Conservation (phyloP, 2,797 vertebrate species). For the Chiloscyllium punctatum region DNA sequence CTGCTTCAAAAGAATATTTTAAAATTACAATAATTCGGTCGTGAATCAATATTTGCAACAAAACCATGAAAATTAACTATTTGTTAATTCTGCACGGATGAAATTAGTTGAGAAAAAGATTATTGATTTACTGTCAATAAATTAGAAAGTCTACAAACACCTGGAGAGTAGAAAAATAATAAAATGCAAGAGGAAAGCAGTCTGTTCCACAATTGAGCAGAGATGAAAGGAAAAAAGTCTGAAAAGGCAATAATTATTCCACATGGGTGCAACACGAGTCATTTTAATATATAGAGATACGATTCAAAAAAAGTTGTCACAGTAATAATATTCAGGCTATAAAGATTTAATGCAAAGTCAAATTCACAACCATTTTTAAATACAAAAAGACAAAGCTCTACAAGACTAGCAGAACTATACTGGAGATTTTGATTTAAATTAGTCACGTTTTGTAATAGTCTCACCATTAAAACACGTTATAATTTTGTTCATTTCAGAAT, state of each 20-base stretch:
- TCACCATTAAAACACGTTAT: background rate
- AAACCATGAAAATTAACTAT: background rate
- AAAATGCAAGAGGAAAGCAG: background rate
- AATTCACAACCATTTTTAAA: background rate
- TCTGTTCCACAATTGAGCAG: background rate
- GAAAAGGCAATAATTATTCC: too few relatives aligned
- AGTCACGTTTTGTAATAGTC: background rate
- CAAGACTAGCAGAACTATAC: background rate
- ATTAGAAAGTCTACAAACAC: background rate
- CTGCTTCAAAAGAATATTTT: background rate
- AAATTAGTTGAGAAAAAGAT: background rate
- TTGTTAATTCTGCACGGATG: background rate
- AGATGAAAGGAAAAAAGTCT: background rate
- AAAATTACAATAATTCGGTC: background rate
- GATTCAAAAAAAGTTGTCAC: background rate
- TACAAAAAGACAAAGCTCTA: background rate
- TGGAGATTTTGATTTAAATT: background rate
- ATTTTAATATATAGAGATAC: background rate
- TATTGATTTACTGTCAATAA: background rate
- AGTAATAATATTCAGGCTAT: background rate
- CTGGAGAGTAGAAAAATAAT: background rate
- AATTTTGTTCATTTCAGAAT: too few relatives aligned
- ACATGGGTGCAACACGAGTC: background rate
- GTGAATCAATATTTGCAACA: background rate
- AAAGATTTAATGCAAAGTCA: background rate